Base-by-base conservation (phyloP, 2,888 invertebrate species). In the Hermaeophaga mercurialis region DNA sequence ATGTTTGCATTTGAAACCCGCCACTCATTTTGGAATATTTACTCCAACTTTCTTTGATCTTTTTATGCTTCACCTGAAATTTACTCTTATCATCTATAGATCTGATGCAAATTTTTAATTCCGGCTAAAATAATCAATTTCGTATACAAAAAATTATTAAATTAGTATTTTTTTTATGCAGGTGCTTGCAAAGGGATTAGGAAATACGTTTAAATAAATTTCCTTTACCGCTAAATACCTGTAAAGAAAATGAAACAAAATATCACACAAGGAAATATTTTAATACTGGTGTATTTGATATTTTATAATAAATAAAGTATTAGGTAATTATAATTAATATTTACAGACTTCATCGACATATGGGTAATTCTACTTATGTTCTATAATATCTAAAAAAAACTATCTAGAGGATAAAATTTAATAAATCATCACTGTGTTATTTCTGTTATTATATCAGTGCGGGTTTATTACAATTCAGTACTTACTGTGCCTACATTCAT, bases 231-330 rank as follows among this genome's bases (percentile, higher is more conserved):
- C n/a, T n/a, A n/a, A n/a, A n/a, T n/a, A n/a, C n/a, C n/a, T n/a
- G 9, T 11, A 33, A 7, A 8, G n/a, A 36, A 15, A 64, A 65
- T 33, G 62, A 66, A 54, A 41, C 60, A 50, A 58, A 19, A 11
- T 24, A 12, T 33, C 28, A 50, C 50, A 50, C 50, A 31, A 50
- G 17, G 50, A 50, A 50, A 41, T 43, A 52, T 52, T 52, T 33
- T 34, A 52, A 52, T 52, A 52, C 52, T 52, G 50, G 52, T 34
- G 52, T 52, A 14, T 43, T 52, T 34, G 33, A 24, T 44, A 52
- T 52, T 52, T 52, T 44, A 18, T 52, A 52, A 52, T 52, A 52
- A 52, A 52, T 52, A 43, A 52, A 24, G 43, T 43, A 44, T n/a
- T 47, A 47, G 12, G n/a, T 34, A 18, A 46, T 39, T 34, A 38